Conservation (phyloP, 2,797 vertebrate species). For the Cirrhinus molitorella region DNA sequence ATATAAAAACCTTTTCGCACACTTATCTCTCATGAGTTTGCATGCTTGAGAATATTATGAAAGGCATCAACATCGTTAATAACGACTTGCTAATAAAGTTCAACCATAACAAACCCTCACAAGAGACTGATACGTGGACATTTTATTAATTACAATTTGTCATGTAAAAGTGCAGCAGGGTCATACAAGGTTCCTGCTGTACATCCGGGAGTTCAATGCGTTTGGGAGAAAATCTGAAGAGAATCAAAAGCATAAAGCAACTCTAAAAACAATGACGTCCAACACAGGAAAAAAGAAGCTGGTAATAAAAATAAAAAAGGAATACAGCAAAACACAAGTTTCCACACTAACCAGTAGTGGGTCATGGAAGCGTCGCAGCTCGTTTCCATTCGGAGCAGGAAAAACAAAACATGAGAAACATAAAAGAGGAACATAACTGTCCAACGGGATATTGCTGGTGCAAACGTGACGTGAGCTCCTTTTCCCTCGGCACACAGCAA, state of each 20-base stretch:
- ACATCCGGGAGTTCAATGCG: conserved; percentile 66
- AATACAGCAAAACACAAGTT: conserved; percentile 56
- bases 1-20: background rate
- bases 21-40: too few species aligned
- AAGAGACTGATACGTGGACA: conserved; percentile 62
- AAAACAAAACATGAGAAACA: conserved; percentile 17
- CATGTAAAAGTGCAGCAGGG: conserved; percentile 77
- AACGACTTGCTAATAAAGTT: background rate
- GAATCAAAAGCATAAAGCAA: conserved; percentile 49
- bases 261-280: conserved; percentile 50
- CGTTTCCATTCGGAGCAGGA: conserved; percentile 28
- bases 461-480: conserved; percentile 66
- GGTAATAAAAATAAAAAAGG: conserved; percentile 29
- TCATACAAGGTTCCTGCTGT: conserved; percentile 73
- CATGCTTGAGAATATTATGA: background rate
- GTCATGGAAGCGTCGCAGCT: conserved; percentile 51
- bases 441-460: conserved; percentile 67
- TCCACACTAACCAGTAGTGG: conserved; percentile 63
- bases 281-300: conserved; percentile 36
- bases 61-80: background rate
- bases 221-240: conserved; percentile 13
- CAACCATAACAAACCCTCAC: background rate
- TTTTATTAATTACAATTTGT: conserved; percentile 78
- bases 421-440: conserved; percentile 52
- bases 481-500: conserved; percentile 67